These are phyloP conservation scores for Papilio dardanus DNA, from an alignment of 1,140 invertebrate genomes.

Conservation along the genomic window DNA sequence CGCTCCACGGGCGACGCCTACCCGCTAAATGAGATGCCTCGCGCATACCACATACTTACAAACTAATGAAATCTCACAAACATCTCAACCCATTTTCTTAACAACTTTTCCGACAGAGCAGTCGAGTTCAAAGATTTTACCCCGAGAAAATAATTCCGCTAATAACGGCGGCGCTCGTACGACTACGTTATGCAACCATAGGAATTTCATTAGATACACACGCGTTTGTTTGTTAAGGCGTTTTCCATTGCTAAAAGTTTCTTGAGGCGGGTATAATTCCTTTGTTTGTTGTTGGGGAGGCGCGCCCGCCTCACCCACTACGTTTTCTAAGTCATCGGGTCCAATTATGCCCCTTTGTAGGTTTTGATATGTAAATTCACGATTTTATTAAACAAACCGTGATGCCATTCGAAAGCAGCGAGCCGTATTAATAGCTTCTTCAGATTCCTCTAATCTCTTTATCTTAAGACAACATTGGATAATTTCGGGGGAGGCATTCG, in stretches of 20 bases:
- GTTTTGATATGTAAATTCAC: conserved; percentile 82
- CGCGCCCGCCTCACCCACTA: conserved; percentile 72
- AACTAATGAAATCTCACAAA: conserved; percentile 80
- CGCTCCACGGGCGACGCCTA: conserved; percentile 78
- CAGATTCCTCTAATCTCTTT: conserved; percentile 82
- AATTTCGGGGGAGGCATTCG: conserved; percentile 71
- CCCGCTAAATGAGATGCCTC: conserved; percentile 79
- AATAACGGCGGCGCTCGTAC: conserved; percentile 76
- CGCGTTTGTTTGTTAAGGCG: conserved; percentile 82
- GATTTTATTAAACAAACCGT: conserved; percentile 82
- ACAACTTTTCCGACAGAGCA: conserved; percentile 81
- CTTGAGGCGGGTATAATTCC: conserved; percentile 82
- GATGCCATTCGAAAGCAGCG: conserved; percentile 80
- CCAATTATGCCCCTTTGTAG: conserved; percentile 82
- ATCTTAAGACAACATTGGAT: conserved; percentile 78
- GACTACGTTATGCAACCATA: conserved; percentile 81
- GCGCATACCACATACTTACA: conserved; percentile 78
- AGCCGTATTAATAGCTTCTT: conserved; percentile 81
- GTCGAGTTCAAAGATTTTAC: conserved; percentile 80
- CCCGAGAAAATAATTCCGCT: conserved; percentile 79
- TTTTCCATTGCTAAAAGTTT: conserved; percentile 83
- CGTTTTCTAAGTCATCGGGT: conserved; percentile 81
- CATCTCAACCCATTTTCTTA: conserved; percentile 82
- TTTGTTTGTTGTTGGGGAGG: conserved; percentile 79
- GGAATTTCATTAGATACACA: conserved; percentile 83